Base-by-base conservation (phyloP, 2,797 vertebrate species). In the Pristis pectinata region DNA sequence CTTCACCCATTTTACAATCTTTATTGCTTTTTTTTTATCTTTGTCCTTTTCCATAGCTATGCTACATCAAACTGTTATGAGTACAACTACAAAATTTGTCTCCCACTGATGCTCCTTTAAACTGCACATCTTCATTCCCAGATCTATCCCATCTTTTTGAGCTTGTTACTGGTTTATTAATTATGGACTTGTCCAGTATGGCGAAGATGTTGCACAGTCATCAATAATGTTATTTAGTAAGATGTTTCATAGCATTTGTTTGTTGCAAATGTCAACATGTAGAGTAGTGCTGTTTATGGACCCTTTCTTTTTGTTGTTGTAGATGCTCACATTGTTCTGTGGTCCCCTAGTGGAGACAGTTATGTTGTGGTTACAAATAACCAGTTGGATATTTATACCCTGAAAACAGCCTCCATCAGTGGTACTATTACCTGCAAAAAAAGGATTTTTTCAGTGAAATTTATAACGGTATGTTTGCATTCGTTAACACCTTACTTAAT, bases 311-410 rank as follows among this genome's bases (percentile, higher is more conserved):
- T 19, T 94, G 74, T 34, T 67, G 95, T 94, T 95, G n/a, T 95
- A 99, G 99, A 97, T 96, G 98, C 98, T 70, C 98, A 99, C 95
- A 98, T 99, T 89, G 98, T 99, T 85, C 97, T 97, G 95, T 99
- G 99, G 99, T 99, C 98, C 87, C 98, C 98, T 9, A 97, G 96
- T 22, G 99, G 99, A 95, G 97, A 98, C 94, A 98, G 95, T 76
- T 99, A 99, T 4, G 95, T 98, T 94, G 98, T 98, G 0, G 98
- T 98, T 95, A 92, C 97, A 80, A 95, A 97, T 27, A 97, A 98
- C 95, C 97, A 96, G 95, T 95, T 98, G 94, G 97, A 98, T 79
- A 94, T 99, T 94, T 99, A 99, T 95, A 96, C 96, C 11, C 96
- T 99, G 64, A 97, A 98, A 95, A 99, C 98, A 0, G 99, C 99